These are phyloP conservation scores for Phyllostomus discolor DNA, from an alignment of 2,113 vertebrate species.

Conservation along the genomic window DNA sequence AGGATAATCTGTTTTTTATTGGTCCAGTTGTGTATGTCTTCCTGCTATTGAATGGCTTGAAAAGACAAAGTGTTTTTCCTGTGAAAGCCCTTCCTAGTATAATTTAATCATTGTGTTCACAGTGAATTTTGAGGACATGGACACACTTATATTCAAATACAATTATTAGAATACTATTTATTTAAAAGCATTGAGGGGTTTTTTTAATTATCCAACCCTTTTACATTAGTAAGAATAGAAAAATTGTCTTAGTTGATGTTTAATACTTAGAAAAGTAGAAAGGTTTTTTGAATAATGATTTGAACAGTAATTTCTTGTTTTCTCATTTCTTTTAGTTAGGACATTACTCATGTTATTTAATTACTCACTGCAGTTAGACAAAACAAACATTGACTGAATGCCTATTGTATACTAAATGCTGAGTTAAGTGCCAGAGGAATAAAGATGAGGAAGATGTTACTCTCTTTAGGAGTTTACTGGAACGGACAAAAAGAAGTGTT, in stretches of 20 bases:
- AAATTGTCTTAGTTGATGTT: not conserved
- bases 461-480: not conserved
- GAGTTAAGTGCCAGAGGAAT: slow-evolving; percentile 28
- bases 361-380: slow-evolving; percentile 9
- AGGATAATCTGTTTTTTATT: not conserved
- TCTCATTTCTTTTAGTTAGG: not conserved
- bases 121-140: slow-evolving; percentile 17
- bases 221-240: not conserved
- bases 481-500: slow-evolving; percentile 1
- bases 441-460: not conserved
- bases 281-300: slow-evolving; percentile 12
- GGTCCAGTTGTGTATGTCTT: slow-evolving; percentile 8
- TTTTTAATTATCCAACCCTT: not conserved
- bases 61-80: slow-evolving; percentile 12
- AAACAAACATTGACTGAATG: not conserved
- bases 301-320: slow-evolving; percentile 38
- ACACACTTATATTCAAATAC: not conserved
- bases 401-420: not conserved
- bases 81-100: not conserved
- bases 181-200: not conserved
- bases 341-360: slow-evolving; percentile 39
- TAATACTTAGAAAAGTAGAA: slow-evolving; percentile 2
- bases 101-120: not conserved
- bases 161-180: slow-evolving; percentile 1
- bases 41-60: not conserved